phyloP scores from a whole-genome alignment of 2,888 invertebrate genomes.

The Coelopa pilipes region DNA sequence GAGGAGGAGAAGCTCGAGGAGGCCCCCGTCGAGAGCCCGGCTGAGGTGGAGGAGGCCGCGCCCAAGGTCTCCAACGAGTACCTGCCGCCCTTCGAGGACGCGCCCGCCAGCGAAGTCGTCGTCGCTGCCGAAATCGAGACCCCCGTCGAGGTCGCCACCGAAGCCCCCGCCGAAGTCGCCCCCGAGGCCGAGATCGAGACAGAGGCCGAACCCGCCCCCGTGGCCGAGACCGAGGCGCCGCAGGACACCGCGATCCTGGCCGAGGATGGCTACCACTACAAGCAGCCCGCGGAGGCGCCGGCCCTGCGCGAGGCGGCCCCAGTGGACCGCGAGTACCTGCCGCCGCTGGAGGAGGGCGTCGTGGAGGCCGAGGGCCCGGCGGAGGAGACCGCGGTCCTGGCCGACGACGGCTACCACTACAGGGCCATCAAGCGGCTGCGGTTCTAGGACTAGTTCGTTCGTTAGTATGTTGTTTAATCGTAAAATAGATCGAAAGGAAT shows the following conservation, averaged over 20 bases:
- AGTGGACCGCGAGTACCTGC: conserved; percentile 50
- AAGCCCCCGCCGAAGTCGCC: conserved; percentile 8
- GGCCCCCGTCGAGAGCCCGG: too few relatives aligned
- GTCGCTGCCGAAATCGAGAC: conserved; percentile 39
- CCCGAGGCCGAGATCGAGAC: conserved; percentile 21
- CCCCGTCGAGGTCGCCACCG: not conserved
- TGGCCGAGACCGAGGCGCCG: conserved; percentile 39
- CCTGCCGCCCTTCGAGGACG: conserved; percentile 53
- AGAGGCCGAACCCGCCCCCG: conserved; percentile 25
- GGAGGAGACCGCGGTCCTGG: conserved; percentile 48
- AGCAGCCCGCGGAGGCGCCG: conserved; percentile 46
- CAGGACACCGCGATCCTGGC: conserved; percentile 47
- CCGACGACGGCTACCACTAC: conserved; percentile 58
- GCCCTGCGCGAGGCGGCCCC: conserved; percentile 29
- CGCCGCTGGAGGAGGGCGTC: conserved; percentile 49
- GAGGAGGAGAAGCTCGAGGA: conserved; percentile 18
- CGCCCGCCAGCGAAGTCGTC: conserved; percentile 13
- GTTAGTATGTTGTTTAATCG: conserved; percentile 1
- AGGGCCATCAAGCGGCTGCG: conserved; percentile 40
- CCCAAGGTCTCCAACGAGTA: conserved; percentile 48
- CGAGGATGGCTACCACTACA: conserved; percentile 58
- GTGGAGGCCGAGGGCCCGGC: conserved; percentile 45
- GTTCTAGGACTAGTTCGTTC: not conserved
- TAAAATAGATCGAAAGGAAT: not conserved
- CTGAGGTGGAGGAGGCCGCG: conserved; percentile 26